Evolutionary conservation across 2,888 invertebrate species (phyloP).

Genomic region (Phoenoteleia sp.): DNA sequence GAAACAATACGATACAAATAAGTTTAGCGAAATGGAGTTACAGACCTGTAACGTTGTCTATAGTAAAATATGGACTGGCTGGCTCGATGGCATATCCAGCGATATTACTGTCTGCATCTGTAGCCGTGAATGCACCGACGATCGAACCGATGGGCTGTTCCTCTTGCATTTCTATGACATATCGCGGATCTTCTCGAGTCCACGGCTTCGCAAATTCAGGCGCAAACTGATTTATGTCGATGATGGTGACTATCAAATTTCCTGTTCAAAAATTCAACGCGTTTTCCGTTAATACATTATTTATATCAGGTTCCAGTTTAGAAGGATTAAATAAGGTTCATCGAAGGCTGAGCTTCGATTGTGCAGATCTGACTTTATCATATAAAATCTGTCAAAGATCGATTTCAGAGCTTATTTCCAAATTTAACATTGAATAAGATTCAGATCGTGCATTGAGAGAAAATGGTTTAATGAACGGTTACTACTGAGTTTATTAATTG

Average conservation of each 20-base stretch:
- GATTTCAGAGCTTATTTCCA: no score
- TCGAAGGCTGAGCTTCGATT: no score
- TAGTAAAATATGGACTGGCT: conserved; percentile 92
- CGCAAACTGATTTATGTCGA: conserved; percentile 88
- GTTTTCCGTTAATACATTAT: no score
- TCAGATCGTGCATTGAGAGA: no score
- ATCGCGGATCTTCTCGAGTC: conserved; percentile 89
- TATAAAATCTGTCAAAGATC: no score
- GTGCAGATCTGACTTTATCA: no score
- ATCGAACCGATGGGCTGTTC: conserved; percentile 94
- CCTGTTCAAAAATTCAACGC: conserved; percentile 86
- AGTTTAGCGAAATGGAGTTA: conserved; percentile 19
- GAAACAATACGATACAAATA: background rate
- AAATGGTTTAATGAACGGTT: no score
- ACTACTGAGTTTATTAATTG: no score
- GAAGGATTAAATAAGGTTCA: no score
- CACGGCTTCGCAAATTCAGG: conserved; percentile 91
- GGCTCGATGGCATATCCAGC: conserved; percentile 91
- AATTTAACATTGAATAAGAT: no score
- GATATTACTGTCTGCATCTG: conserved; percentile 94
- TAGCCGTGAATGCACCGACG: conserved; percentile 92
- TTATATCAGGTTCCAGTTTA: no score
- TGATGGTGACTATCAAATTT: conserved; percentile 88
- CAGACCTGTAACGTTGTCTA: conserved; percentile 93
- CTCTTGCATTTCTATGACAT: conserved; percentile 91